These are phyloP conservation scores for Ricordea florida DNA, from an alignment of 92 coral and sea anemone species.

Conservation along the genomic window DNA sequence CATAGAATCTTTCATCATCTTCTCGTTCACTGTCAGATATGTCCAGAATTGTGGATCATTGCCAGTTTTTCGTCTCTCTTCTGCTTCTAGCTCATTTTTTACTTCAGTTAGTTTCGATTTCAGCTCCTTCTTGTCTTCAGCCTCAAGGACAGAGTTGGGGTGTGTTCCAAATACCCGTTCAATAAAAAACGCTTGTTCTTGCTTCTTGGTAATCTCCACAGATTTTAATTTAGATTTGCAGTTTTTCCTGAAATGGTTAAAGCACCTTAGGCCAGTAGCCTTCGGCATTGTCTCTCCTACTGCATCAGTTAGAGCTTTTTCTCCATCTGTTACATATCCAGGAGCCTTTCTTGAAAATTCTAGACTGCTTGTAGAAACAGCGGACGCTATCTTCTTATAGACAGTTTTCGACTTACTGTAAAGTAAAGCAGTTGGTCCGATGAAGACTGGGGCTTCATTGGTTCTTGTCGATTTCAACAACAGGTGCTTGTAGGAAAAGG, in stretches of 20 bases:
- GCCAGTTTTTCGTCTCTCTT: background rate
- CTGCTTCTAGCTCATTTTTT: background rate
- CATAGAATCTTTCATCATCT: conserved; percentile 21
- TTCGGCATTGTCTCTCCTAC: background rate
- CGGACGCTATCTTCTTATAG: conserved; percentile 1
- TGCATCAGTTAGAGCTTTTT: background rate
- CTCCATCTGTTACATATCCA: conserved; percentile 23
- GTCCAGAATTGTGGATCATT: conserved; percentile 19
- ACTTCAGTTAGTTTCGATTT: conserved; percentile 5
- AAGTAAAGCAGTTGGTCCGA: conserved; percentile 16
- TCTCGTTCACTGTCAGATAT: background rate
- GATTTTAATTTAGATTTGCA: too few relatives aligned
- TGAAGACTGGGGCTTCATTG: conserved; percentile 9
- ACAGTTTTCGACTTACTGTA: conserved; percentile 1
- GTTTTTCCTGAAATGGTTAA: conserved; percentile 6
- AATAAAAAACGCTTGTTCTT: conserved; percentile 1
- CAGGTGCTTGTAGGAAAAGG: background rate
- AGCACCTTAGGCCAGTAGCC: conserved; percentile 29
- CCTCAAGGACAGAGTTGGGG: conserved; percentile 4
- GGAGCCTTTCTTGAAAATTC: conserved; percentile 1
- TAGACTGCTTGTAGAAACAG: background rate
- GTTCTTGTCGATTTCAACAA: conserved; percentile 4
- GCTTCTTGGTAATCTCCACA: background rate
- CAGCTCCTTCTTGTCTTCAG: conserved; percentile 12
- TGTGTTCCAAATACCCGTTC: conserved; percentile 11